Base-by-base conservation (phyloP, 2,888 invertebrate species). In the Tetrapedia diversipes region DNA sequence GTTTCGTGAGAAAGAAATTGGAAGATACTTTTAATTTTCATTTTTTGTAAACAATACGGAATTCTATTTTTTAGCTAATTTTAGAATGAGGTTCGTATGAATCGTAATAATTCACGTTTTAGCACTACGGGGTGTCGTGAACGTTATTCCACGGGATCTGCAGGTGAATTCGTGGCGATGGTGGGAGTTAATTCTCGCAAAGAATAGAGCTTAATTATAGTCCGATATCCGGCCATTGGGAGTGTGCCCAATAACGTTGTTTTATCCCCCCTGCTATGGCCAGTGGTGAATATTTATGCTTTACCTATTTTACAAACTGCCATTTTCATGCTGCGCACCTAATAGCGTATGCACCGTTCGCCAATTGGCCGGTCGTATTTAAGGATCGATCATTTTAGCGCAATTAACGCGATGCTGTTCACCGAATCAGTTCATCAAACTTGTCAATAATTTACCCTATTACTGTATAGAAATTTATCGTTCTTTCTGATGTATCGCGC, bases 191-290 rank as follows among this genome's bases (percentile, higher is more conserved):
- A 84, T 84, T 85, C 73, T 56, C 73, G 57, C 69, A 77, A 85
- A 84, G 81, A 84, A 84, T 84, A 77, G 83, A 71, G 85, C 79
- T 83, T 83, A 84, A 84, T 85, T 85, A 85, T 86, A 71, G 81
- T 66, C 68, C 57, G 71, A 71, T 81, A 81, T 65, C 73, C 79
- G 77, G 79, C 53, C 82, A 84, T 86, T 86, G 81, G 86, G 85
- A 78, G 65, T 75, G 81, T 84, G 86, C 84, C 86, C 86, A 82
- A 80, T 84, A 82, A 82, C 82, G 84, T 79, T 86, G 86, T 86
- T 84, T 86, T 66, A 74, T 53, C 69, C 19, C 51, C 69, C 19
- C 51, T 45, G 56, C 41, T 65, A 73, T 57, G 67, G 74, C 66
- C 69, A 66, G 53, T 60, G 71, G 60, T 34, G 80, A 77, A 77